Evolutionary conservation across 2,113 vertebrate species (phyloP), one percentile per base, ranked within the genome.

Genomic region (Triplophysa tibetana): DNA sequence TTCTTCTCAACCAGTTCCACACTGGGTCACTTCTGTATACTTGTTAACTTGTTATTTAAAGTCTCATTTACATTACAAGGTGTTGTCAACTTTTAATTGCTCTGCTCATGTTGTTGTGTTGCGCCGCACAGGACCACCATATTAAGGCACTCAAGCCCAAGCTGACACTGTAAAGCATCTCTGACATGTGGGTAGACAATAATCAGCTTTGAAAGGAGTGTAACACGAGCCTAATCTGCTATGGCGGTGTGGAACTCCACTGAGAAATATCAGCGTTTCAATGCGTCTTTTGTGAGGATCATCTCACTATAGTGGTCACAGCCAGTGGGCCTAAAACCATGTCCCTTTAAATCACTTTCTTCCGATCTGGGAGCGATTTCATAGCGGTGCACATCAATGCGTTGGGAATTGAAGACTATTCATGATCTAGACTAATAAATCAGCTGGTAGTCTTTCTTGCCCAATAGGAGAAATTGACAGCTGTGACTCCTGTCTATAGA

Each of bases 251-350:
- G 16, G 38, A 83, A 68, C 79, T 65, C 77, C 72, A 45, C 84
- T 1, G 61, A 63, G 63, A 84, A 80, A 75, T 56, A 75, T 76
- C 73, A 72, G 75, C 73, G 76, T 38, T 83, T 88, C 67, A 84
- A 66, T 82, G 85, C 70, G 75, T 81, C 88, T 86, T 85, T 87
- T 83, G 83, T 82, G 86, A 64, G 60, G 81, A 83, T 83, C 81
- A 82, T 70, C 79, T 81, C 74, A 77, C 63, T 79, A 79, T 73
- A 58, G 56, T 73, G 82, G 79, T 83, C 80, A 87, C 88, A 87
- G 79, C 73, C 79, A 75, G 58, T 74, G 78, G 80, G 79, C 83
- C 82, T 23, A 21, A 90, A 86, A 84, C 54, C 50, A 14, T 81
- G 81, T 77, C 78, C 68, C 16, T 41, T 78, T 67, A 50, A 67